A percentile compares a stretch with the other conserved stretches of the same genome.
Evolutionary conservation across 2,888 invertebrate species (phyloP).

Genomic region (Ischnura elegans): DNA sequence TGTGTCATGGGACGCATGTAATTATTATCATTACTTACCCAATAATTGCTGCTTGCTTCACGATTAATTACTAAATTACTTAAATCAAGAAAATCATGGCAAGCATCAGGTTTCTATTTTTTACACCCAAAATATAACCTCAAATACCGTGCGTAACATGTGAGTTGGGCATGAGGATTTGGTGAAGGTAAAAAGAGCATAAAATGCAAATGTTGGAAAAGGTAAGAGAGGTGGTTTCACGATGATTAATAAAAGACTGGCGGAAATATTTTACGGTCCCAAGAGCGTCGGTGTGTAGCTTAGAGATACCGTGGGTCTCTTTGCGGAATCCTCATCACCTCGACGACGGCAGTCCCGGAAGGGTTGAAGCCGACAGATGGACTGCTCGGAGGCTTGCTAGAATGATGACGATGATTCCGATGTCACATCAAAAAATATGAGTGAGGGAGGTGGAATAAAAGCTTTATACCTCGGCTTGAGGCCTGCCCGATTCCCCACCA

Average conservation of each 20-base stretch:
- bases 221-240: neutral
- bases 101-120: no score
- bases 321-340: neutral
- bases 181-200: neutral
- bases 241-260: no score
- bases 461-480: neutral
- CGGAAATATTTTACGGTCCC: neutral
- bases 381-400: neutral
- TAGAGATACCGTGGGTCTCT: neutral
- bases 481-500: slow-evolving; percentile 20
- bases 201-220: neutral
- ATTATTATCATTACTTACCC: no score
- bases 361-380: neutral
- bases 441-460: no score
- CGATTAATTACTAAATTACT: no score
- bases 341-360: neutral
- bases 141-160: no score
- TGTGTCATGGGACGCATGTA: no score
- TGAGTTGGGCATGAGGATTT: neutral
- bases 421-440: neutral
- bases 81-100: no score
- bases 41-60: no score
- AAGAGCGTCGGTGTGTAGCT: neutral
- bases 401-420: slow-evolving; percentile 22
- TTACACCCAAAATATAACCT: no score